Evolutionary conservation across 2,113 vertebrate species (phyloP).

Genomic region (Sterna hirundo): DNA sequence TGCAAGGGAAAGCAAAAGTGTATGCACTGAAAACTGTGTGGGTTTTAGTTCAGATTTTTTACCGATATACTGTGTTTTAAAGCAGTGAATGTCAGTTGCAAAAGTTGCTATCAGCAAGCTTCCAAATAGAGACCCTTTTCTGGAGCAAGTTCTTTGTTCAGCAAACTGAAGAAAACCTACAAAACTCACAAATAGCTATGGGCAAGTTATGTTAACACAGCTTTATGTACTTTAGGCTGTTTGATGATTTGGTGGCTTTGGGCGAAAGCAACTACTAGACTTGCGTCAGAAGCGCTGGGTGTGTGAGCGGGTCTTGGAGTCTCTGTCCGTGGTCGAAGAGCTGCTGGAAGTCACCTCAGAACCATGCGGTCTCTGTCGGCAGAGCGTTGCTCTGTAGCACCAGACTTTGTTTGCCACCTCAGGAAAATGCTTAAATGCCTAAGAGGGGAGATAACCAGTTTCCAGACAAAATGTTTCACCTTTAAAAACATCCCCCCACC

Average conservation of each 20-base stretch:
- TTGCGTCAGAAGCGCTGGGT: neutral
- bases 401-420: neutral
- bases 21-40: rapidly evolving
- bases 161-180: neutral
- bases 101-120: neutral
- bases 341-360: conserved; percentile 72
- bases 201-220: rapidly evolving
- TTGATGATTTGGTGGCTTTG: neutral
- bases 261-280: neutral
- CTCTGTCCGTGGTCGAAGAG: conserved; percentile 67
- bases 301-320: conserved; percentile 41
- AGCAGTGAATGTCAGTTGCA: neutral
- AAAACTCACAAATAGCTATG: neutral
- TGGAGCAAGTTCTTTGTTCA: neutral
- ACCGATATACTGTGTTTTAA: neutral
- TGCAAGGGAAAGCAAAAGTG: neutral
- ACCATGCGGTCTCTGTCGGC: conserved; percentile 73
- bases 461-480: neutral
- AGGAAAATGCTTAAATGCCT: neutral
- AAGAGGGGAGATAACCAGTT: neutral
- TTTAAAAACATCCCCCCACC: neutral
- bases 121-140: neutral
- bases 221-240: rapidly evolving
- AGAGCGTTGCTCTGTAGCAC: conserved; percentile 1
- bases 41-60: rapidly evolving